Evolutionary conservation across 2,888 invertebrate genomes (phyloP), one percentile per base, ranked within the genome.

Genomic region (Acleris laterana): DNA sequence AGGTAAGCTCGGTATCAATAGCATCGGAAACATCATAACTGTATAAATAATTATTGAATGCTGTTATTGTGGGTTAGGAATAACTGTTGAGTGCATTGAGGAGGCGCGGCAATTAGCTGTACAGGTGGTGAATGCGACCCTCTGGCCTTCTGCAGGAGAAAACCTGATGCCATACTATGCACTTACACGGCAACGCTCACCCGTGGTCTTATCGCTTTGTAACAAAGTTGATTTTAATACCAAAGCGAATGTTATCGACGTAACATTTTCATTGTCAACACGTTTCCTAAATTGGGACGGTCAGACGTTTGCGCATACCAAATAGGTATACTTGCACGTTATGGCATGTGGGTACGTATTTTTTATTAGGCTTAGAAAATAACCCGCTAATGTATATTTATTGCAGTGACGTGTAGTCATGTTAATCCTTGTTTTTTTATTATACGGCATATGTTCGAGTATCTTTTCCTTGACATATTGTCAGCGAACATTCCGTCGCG

Each of bases 41-140:
- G 76, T 78, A 78, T 79, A 76, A 77, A 78, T 74, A 69, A 70
- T 72, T 76, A 80, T 82, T 80, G 75, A 77, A 84, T 77, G 77
- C 76, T 82, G 80, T 77, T 80, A 89, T 84, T 87, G 85, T 82
- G 76, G 77, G 74, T 71, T 73, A 73, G 73, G 77, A 81, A 78
- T 90, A 90, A 87, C 87, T 84, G 87, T 88, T 86, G 77, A 83
- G 82, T 79, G 75, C 73, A 74, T 69, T 71, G 74, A 80, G 82
- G 85, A 88, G 85, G 84, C 79, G 83, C 84, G 85, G 89, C 87
- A 90, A 92, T 90, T 90, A 90, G 87, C 85, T 82, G 85, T 85
- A 79, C 88, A 88, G 87, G 87, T 90, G 90, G 87, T 86, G 88
- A 90, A 86, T 85, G 83, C 87, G 86, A 87, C 84, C 88, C 85